Percentiles rank a stretch among this genome's conserved stretches.
Conservation (phyloP, 2,888 invertebrate genomes). For the Thyatira batis region DNA sequence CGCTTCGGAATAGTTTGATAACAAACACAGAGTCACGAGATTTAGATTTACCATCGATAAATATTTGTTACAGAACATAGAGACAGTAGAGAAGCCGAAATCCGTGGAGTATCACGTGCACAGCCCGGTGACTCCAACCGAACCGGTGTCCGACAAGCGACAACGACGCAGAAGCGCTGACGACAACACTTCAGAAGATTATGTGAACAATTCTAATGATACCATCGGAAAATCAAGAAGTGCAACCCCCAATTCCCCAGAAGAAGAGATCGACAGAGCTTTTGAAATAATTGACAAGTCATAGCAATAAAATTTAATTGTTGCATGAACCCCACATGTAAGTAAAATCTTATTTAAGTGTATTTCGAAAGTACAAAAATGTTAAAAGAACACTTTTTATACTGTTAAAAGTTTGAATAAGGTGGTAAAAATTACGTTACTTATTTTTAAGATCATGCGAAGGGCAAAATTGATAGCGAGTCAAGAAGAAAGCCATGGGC, state of each 20-base stretch:
- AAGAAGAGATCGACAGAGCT: slow-evolving; percentile 73
- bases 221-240: slow-evolving; percentile 12
- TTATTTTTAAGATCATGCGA: no score
- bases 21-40: no score
- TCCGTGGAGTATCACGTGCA: slow-evolving; percentile 62
- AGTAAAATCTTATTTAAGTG: not conserved
- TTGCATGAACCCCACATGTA: not conserved
- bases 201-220: not conserved
- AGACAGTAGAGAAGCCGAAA: slow-evolving; percentile 50
- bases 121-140: slow-evolving; percentile 24
- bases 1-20: no score
- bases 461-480: no score
- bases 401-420: no score
- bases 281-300: slow-evolving; percentile 71
- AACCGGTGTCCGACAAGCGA: slow-evolving; percentile 11
- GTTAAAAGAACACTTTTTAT: no score
- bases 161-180: slow-evolving; percentile 28
- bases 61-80: slow-evolving; percentile 43
- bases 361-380: not conserved
- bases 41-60: not conserved
- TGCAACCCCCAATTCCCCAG: slow-evolving; percentile 47
- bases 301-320: slow-evolving; percentile 26
- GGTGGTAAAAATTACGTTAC: no score
- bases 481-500: no score
- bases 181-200: slow-evolving; percentile 6